A percentile compares a stretch with the other conserved stretches of the same genome.
Evolutionary conservation across 1,140 invertebrate genomes (phyloP).

Genomic region (Matsumurasca onukii): DNA sequence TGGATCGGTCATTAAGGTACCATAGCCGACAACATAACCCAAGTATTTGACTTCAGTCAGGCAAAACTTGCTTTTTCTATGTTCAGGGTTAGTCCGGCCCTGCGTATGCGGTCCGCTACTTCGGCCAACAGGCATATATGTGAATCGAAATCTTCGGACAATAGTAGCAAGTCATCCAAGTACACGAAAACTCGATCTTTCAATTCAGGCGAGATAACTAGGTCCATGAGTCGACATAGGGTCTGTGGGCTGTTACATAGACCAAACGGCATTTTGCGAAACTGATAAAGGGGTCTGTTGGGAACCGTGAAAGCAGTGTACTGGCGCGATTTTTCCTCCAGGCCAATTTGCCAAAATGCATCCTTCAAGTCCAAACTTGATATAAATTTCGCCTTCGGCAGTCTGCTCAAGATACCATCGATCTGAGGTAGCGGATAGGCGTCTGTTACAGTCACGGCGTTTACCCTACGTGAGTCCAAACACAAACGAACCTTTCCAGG

Average conservation of each 20-base stretch:
- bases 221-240: constrained; percentile 43
- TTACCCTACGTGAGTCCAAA: constrained; percentile 51
- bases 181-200: constrained; percentile 35
- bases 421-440: constrained; percentile 43
- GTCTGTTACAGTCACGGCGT: constrained; percentile 47
- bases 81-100: constrained; percentile 42
- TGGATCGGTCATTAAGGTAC: constrained; percentile 46
- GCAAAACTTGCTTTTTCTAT: constrained; percentile 45
- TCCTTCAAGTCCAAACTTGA: constrained; percentile 43
- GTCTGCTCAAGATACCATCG: constrained; percentile 41
- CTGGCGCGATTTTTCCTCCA: background rate
- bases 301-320: constrained; percentile 38
- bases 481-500: constrained; percentile 50
- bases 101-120: constrained; percentile 37
- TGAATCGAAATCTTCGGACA: constrained; percentile 36
- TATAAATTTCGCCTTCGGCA: constrained; percentile 43
- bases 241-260: constrained; percentile 43
- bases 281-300: constrained; percentile 43
- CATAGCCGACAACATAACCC: constrained; percentile 43
- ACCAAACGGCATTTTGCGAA: constrained; percentile 46
- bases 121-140: constrained; percentile 39
- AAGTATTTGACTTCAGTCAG: constrained; percentile 44
- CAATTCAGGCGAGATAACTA: constrained; percentile 26
- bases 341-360: constrained; percentile 40
- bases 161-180: constrained; percentile 44